A percentile compares a stretch with the other conserved stretches of the same genome.
These are phyloP conservation scores for Nomada lathburiana DNA, from an alignment of 2,888 invertebrate species.

Conservation along the genomic window DNA sequence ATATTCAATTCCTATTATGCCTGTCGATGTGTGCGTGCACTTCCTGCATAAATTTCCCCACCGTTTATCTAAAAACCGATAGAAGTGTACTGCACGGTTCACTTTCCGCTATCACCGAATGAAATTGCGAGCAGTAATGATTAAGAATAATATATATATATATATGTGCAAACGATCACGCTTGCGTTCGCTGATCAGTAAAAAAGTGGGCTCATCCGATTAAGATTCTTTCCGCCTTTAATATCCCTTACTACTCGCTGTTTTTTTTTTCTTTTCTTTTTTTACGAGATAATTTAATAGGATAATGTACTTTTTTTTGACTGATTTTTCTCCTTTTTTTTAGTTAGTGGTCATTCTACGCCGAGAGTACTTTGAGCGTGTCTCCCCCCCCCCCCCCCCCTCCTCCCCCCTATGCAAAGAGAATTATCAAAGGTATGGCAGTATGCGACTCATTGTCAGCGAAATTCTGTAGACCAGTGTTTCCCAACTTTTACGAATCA, in stretches of 20 bases:
- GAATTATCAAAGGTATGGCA: conserved; percentile 73
- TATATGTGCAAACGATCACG: conserved; percentile 11
- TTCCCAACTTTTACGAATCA: conserved; percentile 48
- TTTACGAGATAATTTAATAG: conserved; percentile 69
- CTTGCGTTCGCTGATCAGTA: conserved; percentile 43
- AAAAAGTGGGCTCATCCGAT: conserved; percentile 22
- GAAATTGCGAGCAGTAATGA: conserved; percentile 27
- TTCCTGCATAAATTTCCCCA: conserved; percentile 64
- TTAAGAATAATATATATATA: conserved; percentile 16
- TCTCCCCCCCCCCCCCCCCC: conserved; percentile 72
- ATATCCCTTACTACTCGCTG: background rate
- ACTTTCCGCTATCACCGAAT: background rate
- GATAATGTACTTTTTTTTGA: conserved; percentile 66
- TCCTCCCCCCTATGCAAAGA: conserved; percentile 55
- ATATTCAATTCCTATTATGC: conserved; percentile 70
- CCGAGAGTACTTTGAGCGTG: conserved; percentile 75
- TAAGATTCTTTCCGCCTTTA: too few species aligned
- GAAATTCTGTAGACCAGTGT: conserved; percentile 63
- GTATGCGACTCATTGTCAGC: conserved; percentile 70
- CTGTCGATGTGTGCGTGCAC: conserved; percentile 61
- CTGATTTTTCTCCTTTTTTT: conserved; percentile 37
- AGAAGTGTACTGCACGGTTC: conserved; percentile 36
- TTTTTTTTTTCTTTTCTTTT: conserved; percentile 30
- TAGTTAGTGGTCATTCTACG: conserved; percentile 80
- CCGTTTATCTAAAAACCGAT: conserved; percentile 51